Evolutionary conservation across 2,797 vertebrate genomes (phyloP).

Genomic region (Fratercula arctica): DNA sequence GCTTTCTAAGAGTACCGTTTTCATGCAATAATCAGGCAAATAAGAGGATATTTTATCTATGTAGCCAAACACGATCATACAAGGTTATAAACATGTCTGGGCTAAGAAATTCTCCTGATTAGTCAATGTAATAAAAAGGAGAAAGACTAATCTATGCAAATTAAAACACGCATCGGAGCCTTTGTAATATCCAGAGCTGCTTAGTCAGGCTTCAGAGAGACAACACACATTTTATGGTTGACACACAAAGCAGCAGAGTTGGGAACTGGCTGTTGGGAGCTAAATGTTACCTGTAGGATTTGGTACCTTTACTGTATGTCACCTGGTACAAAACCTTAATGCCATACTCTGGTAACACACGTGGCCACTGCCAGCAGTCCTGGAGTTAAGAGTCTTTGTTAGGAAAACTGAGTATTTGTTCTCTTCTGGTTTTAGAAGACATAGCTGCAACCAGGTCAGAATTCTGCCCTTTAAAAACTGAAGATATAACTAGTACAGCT

Average conservation of each 20-base stretch:
- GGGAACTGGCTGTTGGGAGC: slow-evolving; percentile 16
- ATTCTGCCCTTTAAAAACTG: background rate
- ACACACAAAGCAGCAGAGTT: slow-evolving; percentile 4
- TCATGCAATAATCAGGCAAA: slow-evolving; percentile 29
- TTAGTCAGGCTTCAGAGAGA: slow-evolving; percentile 62
- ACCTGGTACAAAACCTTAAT: background rate
- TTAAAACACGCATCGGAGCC: slow-evolving; percentile 47
- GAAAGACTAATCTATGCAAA: slow-evolving; percentile 62
- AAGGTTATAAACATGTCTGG: slow-evolving; percentile 20
- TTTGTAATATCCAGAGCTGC: slow-evolving; percentile 58
- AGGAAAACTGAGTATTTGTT: background rate
- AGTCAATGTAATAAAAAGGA: slow-evolving; percentile 43
- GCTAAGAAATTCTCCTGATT: slow-evolving; percentile 48
- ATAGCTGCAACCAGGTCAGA: background rate
- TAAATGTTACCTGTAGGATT: slow-evolving; percentile 22
- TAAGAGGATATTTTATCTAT: slow-evolving; percentile 13
- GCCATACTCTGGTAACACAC: background rate
- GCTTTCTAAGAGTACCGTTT: slow-evolving; percentile 10
- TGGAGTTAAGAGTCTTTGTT: background rate
- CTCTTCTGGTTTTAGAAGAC: background rate
- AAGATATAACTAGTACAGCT: background rate
- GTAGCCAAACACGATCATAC: slow-evolving; percentile 39
- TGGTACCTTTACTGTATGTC: background rate
- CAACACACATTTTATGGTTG: slow-evolving; percentile 26
- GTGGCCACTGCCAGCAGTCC: background rate